A percentile compares a stretch with the other conserved stretches of the same genome.
Evolutionary conservation across 2,113 vertebrate genomes (phyloP).

Genomic region (Tenrec ecaudatus): DNA sequence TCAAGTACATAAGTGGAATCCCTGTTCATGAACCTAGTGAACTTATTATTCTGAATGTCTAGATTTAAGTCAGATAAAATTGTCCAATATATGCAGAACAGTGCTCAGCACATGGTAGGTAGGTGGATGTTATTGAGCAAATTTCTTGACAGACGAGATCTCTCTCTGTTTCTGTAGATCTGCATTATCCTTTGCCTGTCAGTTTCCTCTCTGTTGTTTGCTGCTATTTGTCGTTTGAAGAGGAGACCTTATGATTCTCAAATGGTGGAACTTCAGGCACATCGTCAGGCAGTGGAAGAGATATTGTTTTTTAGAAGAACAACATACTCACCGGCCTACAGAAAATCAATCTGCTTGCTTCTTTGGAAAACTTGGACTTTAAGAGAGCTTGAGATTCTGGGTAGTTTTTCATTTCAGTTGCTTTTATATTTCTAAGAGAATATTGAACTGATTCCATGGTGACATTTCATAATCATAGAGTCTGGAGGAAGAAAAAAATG

Average conservation of each 20-base stretch:
- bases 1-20: background rate
- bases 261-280: background rate
- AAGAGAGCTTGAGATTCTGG: constrained; percentile 54
- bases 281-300: background rate
- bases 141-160: background rate
- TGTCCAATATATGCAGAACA: background rate
- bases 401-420: constrained; percentile 64
- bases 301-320: constrained; percentile 44
- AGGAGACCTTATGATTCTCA: background rate
- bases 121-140: background rate
- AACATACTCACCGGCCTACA: background rate
- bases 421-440: constrained; percentile 77
- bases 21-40: background rate
- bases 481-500: constrained; percentile 52
- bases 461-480: constrained; percentile 87
- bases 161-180: background rate
- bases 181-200: background rate
- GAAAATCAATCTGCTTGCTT: constrained; percentile 63
- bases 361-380: constrained; percentile 34
- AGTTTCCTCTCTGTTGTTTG: background rate
- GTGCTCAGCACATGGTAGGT: background rate
- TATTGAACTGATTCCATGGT: constrained; percentile 88
- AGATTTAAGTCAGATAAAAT: background rate
- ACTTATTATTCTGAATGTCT: background rate
- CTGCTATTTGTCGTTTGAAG: background rate